These are phyloP conservation scores for Microtus oregoni DNA, from an alignment of 2,113 vertebrate genomes.

Conservation along the genomic window DNA sequence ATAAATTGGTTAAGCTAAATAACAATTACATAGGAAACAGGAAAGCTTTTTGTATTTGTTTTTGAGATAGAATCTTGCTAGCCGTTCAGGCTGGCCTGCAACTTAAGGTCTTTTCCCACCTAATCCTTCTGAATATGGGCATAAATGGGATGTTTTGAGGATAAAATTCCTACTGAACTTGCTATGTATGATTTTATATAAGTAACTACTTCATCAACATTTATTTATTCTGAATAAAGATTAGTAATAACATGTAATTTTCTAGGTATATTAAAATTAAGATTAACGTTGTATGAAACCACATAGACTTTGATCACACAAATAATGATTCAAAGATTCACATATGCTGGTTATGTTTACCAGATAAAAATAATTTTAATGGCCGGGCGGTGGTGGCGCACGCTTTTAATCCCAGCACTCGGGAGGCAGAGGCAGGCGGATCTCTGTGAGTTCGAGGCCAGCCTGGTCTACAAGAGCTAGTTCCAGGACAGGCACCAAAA, in stretches of 20 bases:
- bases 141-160: background rate
- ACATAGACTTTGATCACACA: background rate
- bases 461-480: too few species aligned
- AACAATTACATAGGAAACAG: background rate
- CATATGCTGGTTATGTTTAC: background rate
- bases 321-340: constrained; percentile 39
- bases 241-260: constrained; percentile 27
- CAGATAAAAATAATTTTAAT: background rate
- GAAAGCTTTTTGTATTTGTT: background rate
- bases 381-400: too few species aligned
- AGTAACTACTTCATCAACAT: constrained; percentile 20
- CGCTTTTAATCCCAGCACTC: too few species aligned
- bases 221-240: constrained; percentile 44
- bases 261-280: constrained; percentile 14
- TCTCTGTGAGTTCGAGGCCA: too few species aligned
- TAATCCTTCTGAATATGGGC: background rate
- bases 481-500: too few species aligned
- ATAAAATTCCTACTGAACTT: constrained; percentile 42
- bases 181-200: background rate
- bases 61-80: background rate
- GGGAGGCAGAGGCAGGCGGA: too few species aligned
- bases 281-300: background rate
- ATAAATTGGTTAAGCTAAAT: constrained; percentile 34
- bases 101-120: background rate
- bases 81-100: background rate